Evolutionary conservation across 2,797 vertebrate species (phyloP), one percentile per base, ranked within the genome.

Genomic region (Stomatorhinus walkeri): DNA sequence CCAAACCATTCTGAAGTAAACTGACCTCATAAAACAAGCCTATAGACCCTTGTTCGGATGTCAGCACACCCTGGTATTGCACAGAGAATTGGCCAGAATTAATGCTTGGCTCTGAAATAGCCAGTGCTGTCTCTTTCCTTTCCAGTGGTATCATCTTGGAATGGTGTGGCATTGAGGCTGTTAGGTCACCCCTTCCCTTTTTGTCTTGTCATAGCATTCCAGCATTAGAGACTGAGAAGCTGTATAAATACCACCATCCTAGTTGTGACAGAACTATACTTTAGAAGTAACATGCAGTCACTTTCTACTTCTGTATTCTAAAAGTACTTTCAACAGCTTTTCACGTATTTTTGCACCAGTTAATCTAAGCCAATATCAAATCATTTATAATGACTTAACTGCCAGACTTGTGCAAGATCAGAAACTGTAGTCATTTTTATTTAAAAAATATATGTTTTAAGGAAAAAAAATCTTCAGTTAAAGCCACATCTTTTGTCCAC

Each of bases 371-470:
- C 46, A 49, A 48, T 51, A 46, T 51, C 1, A 10, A 51, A 85
- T 4, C 9, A 16, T 48, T 85, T 46, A 49, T 14, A 51, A 48
- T 85, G 4, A 85, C 83, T 51, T 49, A 85, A 51, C n/a, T 85
- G 48, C 48, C 83, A 51, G 83, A 49, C 48, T 24, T 28, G n/a
- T 12, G 48, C 83, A 85, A 49, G 22, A 76, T 12, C 32, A 91
- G 95, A 94, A 95, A 94, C 95, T 94, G 93, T 94, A 95, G 94
- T 92, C 91, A 94, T 96, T 96, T 91, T 96, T 96, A 96, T 96
- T 96, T 95, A 96, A 96, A 76, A 96, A 96, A 96, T 96, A 96
- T 96, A 95, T 93, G 95, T 95, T 94, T 95, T 95, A 91, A 94
- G 93, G 94, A 93, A 92, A 94, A 94, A 93, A 93, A 91, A 91